These are phyloP conservation scores for Auanema freiburgensis DNA, from an alignment of 2,888 invertebrate species.

Conservation along the genomic window DNA sequence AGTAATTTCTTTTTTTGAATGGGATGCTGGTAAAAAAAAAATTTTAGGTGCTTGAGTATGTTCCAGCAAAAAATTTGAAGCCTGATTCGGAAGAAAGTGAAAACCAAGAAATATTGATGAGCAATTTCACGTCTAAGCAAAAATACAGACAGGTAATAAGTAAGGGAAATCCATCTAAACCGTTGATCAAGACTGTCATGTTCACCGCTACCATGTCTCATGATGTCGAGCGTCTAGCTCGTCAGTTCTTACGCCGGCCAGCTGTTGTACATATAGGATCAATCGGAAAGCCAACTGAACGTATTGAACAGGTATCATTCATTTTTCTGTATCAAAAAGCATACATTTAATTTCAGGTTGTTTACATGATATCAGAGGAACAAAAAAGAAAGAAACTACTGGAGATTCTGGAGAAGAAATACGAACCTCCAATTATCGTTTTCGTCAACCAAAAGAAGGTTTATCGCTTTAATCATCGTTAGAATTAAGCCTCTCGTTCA, in stretches of 20 bases:
- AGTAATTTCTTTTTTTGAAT: conserved; percentile 69
- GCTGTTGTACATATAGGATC: conserved; percentile 97
- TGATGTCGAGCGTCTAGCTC: conserved; percentile 91
- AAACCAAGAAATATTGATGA: conserved; percentile 84
- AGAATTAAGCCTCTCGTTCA: conserved; percentile 16
- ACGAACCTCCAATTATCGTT: conserved; percentile 96
- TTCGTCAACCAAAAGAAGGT: conserved; percentile 98
- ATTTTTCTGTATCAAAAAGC: not conserved
- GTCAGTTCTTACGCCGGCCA: conserved; percentile 89
- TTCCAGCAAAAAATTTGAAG: conserved; percentile 96
- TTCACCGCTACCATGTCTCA: conserved; percentile 99
- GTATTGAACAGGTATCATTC: conserved; percentile 80
- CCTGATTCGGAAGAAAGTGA: conserved; percentile 98
- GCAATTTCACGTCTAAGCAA: conserved; percentile 91
- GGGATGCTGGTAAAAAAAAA: too few relatives aligned
- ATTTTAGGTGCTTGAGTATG: conserved; percentile 76
- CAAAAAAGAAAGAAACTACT: conserved; percentile 93
- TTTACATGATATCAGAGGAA: conserved; percentile 89
- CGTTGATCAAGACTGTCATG: conserved; percentile 99
- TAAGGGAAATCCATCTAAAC: not conserved
- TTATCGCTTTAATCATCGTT: not conserved
- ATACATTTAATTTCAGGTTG: conserved; percentile 70
- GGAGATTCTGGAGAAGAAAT: conserved; percentile 84
- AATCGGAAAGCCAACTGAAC: conserved; percentile 92
- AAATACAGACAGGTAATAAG: conserved; percentile 82